Percentiles rank a stretch among this genome's conserved stretches.
phyloP scores from a whole-genome alignment of 2,113 vertebrate species.

The Tenebrosternarchus preto region DNA sequence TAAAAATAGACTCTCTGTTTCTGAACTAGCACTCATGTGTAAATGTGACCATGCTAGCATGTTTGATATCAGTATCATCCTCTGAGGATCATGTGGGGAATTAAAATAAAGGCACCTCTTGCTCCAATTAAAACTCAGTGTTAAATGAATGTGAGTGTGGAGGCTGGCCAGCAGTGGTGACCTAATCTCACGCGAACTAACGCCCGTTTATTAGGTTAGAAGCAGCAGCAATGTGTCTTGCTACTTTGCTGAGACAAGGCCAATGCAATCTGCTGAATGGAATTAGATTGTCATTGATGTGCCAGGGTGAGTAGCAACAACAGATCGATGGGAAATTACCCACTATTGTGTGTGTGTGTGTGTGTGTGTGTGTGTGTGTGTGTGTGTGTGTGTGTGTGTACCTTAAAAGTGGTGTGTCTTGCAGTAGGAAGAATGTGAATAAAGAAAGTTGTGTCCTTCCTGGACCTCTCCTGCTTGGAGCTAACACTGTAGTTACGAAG shows the following conservation, averaged over 20 bases:
- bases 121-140: slow-evolving; percentile 63
- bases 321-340: slow-evolving; percentile 77
- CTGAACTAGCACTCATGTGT: slow-evolving; percentile 42
- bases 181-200: slow-evolving; percentile 77
- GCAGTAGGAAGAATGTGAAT: slow-evolving; percentile 48
- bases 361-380: slow-evolving; percentile 32
- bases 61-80: slow-evolving; percentile 29
- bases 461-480: slow-evolving; percentile 71
- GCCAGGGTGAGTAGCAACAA: slow-evolving; percentile 73
- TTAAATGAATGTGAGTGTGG: slow-evolving; percentile 68
- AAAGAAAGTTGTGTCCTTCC: slow-evolving; percentile 61
- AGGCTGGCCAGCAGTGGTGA: slow-evolving; percentile 61
- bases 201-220: slow-evolving; percentile 74
- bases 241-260: slow-evolving; percentile 76
- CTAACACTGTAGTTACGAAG: slow-evolving; percentile 70
- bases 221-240: slow-evolving; percentile 77
- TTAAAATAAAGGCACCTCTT: slow-evolving; percentile 62
- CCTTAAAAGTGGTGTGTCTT: slow-evolving; percentile 53
- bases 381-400: slow-evolving; percentile 31
- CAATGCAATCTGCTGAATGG: slow-evolving; percentile 73
- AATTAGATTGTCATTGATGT: slow-evolving; percentile 83
- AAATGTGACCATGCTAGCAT: slow-evolving; percentile 58
- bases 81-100: slow-evolving; percentile 34
- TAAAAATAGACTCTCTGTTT: background rate
- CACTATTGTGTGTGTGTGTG: slow-evolving; percentile 50